Evolutionary conservation across 2,888 invertebrate genomes (phyloP).

Genomic region (Harmothoe impar): DNA sequence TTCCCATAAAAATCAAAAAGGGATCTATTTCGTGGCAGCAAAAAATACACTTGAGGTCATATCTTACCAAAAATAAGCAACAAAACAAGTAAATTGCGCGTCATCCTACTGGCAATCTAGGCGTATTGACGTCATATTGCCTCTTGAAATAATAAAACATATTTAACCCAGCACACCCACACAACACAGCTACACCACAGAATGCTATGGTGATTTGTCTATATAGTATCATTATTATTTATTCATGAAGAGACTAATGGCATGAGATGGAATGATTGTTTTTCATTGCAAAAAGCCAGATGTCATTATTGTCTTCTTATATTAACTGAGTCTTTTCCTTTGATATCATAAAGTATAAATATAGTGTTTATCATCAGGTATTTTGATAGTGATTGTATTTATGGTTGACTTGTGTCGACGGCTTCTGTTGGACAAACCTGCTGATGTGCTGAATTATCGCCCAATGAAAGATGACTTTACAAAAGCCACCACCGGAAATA

Average conservation of each 20-base stretch:
- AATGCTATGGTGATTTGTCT: conserved; percentile 61
- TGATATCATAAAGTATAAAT: not conserved
- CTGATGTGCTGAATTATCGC: not conserved
- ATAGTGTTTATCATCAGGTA: not conserved
- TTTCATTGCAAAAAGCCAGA: not conserved
- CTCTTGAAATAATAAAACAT: not conserved
- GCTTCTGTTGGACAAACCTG: not conserved
- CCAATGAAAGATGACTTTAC: not conserved
- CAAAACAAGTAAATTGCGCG: not conserved
- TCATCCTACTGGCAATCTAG: not conserved
- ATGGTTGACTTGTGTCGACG: not conserved
- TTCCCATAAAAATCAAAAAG: not conserved
- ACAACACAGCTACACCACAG: conserved; percentile 61
- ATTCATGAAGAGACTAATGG: conserved; percentile 32
- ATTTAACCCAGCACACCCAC: conserved; percentile 15
- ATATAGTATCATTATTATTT: conserved; percentile 41
- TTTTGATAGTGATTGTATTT: conserved; percentile 10
- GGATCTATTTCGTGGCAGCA: conserved; percentile 29
- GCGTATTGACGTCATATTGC: conserved; percentile 22
- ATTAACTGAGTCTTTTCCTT: not conserved
- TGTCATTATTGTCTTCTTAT: conserved; percentile 43
- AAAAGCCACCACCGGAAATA: not conserved
- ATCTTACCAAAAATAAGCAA: conserved; percentile 1
- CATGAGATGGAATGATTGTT: conserved; percentile 39
- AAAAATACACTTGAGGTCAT: not conserved